Evolutionary conservation across 2,113 vertebrate species (phyloP).

Genomic region (Forbesichthys agassizii): DNA sequence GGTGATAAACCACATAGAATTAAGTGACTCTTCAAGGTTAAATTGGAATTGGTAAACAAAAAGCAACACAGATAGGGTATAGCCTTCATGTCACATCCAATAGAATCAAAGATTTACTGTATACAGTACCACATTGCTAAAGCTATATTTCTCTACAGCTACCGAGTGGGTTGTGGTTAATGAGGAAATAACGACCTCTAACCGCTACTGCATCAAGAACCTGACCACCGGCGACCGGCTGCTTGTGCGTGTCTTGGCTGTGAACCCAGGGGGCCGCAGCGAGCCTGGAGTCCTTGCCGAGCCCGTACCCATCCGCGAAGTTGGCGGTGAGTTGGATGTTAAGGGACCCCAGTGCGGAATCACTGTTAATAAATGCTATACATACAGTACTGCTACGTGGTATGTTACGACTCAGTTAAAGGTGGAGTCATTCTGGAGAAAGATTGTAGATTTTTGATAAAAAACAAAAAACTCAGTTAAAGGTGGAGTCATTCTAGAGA

Average conservation of each 20-base stretch:
- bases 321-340: slow-evolving; percentile 75
- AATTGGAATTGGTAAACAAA: not conserved
- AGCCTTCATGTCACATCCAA: not conserved
- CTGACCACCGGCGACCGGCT: slow-evolving; percentile 82
- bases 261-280: slow-evolving; percentile 77
- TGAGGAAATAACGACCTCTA: slow-evolving; percentile 75
- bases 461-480: no score
- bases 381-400: not conserved
- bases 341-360: not conserved
- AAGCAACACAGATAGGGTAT: not conserved
- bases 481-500: no score
- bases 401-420: not conserved
- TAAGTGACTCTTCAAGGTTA: slow-evolving; percentile 13
- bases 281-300: slow-evolving; percentile 72
- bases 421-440: not conserved
- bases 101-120: not conserved
- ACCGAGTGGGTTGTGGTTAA: slow-evolving; percentile 83
- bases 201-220: slow-evolving; percentile 75
- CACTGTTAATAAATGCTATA: not conserved
- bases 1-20: slow-evolving; percentile 49
- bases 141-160: slow-evolving; percentile 61
- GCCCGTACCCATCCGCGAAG: slow-evolving; percentile 79
- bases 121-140: not conserved
- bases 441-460: no score
- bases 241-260: slow-evolving; percentile 77